A percentile compares a stretch with the other conserved stretches of the same genome.
phyloP scores from a whole-genome alignment of 2,888 invertebrate species.

The Leptinotarsa rubiginosa region DNA sequence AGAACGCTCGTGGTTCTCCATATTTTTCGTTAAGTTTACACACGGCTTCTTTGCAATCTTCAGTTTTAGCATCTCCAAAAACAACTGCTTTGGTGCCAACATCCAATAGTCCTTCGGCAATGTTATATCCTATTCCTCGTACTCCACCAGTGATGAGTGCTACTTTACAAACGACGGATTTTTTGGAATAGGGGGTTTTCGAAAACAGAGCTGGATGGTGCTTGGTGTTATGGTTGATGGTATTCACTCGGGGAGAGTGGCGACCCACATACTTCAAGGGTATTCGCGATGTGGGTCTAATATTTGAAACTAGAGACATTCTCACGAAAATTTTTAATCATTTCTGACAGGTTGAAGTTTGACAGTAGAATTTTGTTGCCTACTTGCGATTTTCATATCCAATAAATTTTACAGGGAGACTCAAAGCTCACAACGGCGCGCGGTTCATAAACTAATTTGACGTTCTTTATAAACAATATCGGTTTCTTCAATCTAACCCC shows the following conservation, averaged over 20 bases:
- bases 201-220: conserved; percentile 1
- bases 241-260: neutral
- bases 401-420: neutral
- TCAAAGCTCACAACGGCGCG: neutral
- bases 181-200: conserved; percentile 15
- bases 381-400: neutral
- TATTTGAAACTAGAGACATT: conserved; percentile 21
- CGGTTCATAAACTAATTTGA: too few species aligned
- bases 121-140: conserved; percentile 75
- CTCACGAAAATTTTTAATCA: conserved; percentile 13
- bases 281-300: neutral
- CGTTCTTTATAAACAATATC: too few species aligned
- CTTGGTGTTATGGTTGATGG: conserved; percentile 2
- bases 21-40: conserved; percentile 64
- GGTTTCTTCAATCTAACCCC: too few species aligned
- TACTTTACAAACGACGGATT: conserved; percentile 67
- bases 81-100: conserved; percentile 69
- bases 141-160: conserved; percentile 78
- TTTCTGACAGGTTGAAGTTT: neutral
- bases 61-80: conserved; percentile 61
- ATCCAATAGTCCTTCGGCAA: conserved; percentile 74
- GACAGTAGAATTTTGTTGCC: neutral
- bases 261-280: conserved; percentile 6
- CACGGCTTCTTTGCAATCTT: conserved; percentile 64
- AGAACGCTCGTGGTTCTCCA: conserved; percentile 66